These are phyloP conservation scores for Norana najaformis DNA, from an alignment of 2,888 invertebrate species.

Conservation along the genomic window DNA sequence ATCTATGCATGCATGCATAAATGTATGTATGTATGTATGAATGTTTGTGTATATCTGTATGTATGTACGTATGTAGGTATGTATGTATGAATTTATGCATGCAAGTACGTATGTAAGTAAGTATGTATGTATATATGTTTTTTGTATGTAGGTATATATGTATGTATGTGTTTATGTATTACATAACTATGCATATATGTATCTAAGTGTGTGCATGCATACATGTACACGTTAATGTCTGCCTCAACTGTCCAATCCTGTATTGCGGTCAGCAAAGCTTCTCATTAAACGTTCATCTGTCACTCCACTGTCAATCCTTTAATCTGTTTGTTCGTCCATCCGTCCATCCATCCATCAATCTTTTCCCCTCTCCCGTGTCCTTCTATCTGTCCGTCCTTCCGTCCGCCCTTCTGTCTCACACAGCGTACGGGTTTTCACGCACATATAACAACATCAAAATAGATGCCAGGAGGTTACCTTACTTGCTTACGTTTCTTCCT, in stretches of 20 bases:
- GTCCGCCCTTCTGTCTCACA: neutral
- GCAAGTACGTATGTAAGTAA: neutral
- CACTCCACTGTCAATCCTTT: neutral
- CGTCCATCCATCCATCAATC: neutral
- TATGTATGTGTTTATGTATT: neutral
- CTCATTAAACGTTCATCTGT: neutral
- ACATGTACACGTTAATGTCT: neutral
- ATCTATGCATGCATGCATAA: neutral
- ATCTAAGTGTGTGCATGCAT: neutral
- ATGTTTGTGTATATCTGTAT: too few relatives aligned
- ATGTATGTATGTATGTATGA: too few relatives aligned
- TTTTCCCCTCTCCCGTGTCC: too few relatives aligned
- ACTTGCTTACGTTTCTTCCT: neutral
- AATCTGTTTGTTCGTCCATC: neutral
- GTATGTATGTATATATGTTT: neutral
- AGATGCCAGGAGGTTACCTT: too few relatives aligned
- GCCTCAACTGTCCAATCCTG: neutral
- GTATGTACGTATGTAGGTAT: neutral
- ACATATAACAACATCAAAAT: neutral
- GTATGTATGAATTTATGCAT: too few relatives aligned
- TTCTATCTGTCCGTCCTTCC: too few relatives aligned
- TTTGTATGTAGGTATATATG: neutral
- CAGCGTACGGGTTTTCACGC: too few relatives aligned
- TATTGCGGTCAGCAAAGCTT: neutral
- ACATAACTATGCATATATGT: too few relatives aligned